A percentile compares a stretch with the other conserved stretches of the same genome.
phyloP scores from a whole-genome alignment of 2,888 invertebrate species.

The Himalopsyche kuldschensis region DNA sequence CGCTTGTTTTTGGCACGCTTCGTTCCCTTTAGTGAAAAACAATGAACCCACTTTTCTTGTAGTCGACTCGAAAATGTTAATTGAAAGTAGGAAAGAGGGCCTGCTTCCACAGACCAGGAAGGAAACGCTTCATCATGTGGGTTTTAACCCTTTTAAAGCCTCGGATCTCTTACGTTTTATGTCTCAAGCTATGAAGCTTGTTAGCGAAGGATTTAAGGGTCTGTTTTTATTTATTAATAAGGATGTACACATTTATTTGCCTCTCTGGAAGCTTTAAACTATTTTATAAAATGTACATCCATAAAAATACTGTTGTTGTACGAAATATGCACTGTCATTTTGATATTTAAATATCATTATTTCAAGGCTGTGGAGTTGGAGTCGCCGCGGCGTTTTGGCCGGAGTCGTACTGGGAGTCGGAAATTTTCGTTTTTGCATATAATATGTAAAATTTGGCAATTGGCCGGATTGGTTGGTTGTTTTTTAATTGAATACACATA shows the following conservation, averaged over 20 bases:
- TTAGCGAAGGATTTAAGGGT: neutral
- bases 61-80: constrained; percentile 1
- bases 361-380: too few species aligned
- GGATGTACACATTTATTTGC: neutral
- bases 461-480: too few species aligned
- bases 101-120: constrained; percentile 5
- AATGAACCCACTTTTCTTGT: neutral
- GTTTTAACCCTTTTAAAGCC: constrained; percentile 16
- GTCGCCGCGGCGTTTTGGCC: too few species aligned
- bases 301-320: too few species aligned
- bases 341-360: too few species aligned
- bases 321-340: too few species aligned
- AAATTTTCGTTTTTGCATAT: too few species aligned
- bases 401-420: too few species aligned
- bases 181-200: neutral
- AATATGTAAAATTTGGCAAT: too few species aligned
- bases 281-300: too few species aligned
- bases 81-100: constrained; percentile 12
- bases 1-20: neutral
- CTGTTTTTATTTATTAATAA: neutral
- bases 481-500: too few species aligned
- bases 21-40: neutral
- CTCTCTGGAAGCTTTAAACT: too few species aligned
- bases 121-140: constrained; percentile 25
- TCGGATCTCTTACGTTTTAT: constrained; percentile 6